Percentiles rank a stretch among this genome's conserved stretches.
These are phyloP conservation scores for Echinometra lucunter DNA, from an alignment of 53 echinoderm and acorn worm genomes.

Conservation along the genomic window DNA sequence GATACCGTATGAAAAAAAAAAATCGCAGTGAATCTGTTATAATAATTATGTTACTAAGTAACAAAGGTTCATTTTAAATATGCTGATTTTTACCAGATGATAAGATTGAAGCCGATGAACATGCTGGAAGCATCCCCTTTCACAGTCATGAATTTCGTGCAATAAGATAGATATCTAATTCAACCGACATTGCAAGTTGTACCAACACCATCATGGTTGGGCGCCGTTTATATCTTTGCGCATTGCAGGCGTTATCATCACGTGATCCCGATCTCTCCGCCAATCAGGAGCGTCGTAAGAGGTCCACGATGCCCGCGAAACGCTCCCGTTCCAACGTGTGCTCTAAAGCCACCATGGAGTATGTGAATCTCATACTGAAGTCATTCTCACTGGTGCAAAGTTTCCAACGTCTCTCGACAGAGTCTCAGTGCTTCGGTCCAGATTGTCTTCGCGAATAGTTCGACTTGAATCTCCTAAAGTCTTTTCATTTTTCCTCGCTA, in stretches of 20 bases:
- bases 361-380: neutral
- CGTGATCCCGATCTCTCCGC: constrained; percentile 20
- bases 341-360: neutral
- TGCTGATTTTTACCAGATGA: no score
- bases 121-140: neutral
- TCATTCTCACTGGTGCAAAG: neutral
- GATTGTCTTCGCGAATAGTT: constrained; percentile 18
- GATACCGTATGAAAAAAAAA: neutral
- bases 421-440: neutral
- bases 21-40: no score
- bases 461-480: neutral
- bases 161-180: neutral
- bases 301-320: neutral
- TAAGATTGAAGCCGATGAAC: no score
- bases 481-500: neutral
- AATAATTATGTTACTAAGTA: no score
- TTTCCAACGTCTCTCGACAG: neutral
- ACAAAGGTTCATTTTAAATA: neutral
- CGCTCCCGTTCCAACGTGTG: neutral
- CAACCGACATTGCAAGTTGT: constrained; percentile 1
- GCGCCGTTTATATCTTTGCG: neutral
- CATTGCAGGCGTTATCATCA: constrained; percentile 8
- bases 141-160: neutral
- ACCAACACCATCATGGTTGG: neutral
- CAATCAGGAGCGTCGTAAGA: neutral